Conservation (phyloP, 2,797 vertebrate species). For the Melanotaenia nigrans region DNA sequence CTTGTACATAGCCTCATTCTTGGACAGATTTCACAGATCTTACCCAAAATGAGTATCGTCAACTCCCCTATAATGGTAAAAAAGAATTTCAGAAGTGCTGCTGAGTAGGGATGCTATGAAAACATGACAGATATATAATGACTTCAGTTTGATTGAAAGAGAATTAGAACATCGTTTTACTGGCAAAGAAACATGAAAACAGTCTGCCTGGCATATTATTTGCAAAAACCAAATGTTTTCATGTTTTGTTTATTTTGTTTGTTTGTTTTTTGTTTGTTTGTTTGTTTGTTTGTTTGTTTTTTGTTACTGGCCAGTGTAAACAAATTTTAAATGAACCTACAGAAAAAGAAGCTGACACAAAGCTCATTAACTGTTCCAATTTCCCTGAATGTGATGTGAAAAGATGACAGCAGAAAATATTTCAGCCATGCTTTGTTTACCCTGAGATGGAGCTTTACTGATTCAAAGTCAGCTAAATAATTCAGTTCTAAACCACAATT, state of each 20-base stretch:
- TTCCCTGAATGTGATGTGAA: slow-evolving; percentile 9
- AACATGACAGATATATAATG: background rate
- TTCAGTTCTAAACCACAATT: slow-evolving; percentile 24
- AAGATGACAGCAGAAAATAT: slow-evolving; percentile 15
- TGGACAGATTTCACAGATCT: background rate
- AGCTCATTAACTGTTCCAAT: slow-evolving; percentile 27
- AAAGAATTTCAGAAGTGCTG: background rate
- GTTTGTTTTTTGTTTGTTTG: too few species aligned
- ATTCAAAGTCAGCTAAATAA: slow-evolving; percentile 32
- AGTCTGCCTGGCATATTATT: background rate
- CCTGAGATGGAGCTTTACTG: slow-evolving; percentile 17
- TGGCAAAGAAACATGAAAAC: background rate
- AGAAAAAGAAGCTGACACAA: slow-evolving; percentile 24
- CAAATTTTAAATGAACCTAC: slow-evolving; percentile 13
- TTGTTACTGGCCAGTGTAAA: background rate
- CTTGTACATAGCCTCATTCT: background rate
- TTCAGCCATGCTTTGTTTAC: slow-evolving; percentile 26
- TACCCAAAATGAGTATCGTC: background rate
- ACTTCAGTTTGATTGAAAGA: slow-evolving; percentile 1
- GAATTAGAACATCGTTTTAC: background rate
- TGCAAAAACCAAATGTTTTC: slow-evolving; percentile 20
- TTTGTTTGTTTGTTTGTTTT: too few species aligned
- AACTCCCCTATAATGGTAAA: background rate
- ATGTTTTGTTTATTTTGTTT: background rate
- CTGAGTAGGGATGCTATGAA: slow-evolving; percentile 6